phyloP scores from a whole-genome alignment of 2,888 invertebrate species.

The Rhopalosiphum nymphaeae region DNA sequence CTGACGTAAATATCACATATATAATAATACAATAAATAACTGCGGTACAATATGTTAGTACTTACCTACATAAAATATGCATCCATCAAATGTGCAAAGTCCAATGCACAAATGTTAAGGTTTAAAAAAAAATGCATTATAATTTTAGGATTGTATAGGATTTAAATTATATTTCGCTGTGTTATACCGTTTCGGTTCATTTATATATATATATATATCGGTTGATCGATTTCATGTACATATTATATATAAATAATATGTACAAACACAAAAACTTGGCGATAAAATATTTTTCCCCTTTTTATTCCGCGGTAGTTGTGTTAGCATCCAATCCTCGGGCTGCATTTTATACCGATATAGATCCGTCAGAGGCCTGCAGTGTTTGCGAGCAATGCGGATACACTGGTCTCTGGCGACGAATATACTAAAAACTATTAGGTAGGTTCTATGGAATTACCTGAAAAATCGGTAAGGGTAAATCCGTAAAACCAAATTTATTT shows the following conservation, averaged over 20 bases:
- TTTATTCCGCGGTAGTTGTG: neutral
- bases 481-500: neutral
- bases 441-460: neutral
- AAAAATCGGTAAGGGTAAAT: neutral
- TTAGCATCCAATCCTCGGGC: neutral
- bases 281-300: slow-evolving; percentile 7
- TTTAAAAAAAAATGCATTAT: neutral
- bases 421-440: neutral
- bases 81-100: no score
- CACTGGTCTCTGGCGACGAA: neutral
- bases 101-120: neutral
- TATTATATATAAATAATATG: neutral
- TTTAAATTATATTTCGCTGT: neutral
- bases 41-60: neutral
- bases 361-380: neutral
- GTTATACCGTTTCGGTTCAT: neutral
- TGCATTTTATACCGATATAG: neutral
- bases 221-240: neutral
- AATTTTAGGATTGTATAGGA: neutral
- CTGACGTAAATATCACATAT: neutral
- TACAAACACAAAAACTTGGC: neutral
- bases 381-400: neutral
- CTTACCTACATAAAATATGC: neutral
- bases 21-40: neutral
- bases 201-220: neutral